Evolutionary conservation across 1,140 invertebrate species (phyloP), one percentile per base, ranked within the genome.

Genomic region (Oncopeltus fasciatus): DNA sequence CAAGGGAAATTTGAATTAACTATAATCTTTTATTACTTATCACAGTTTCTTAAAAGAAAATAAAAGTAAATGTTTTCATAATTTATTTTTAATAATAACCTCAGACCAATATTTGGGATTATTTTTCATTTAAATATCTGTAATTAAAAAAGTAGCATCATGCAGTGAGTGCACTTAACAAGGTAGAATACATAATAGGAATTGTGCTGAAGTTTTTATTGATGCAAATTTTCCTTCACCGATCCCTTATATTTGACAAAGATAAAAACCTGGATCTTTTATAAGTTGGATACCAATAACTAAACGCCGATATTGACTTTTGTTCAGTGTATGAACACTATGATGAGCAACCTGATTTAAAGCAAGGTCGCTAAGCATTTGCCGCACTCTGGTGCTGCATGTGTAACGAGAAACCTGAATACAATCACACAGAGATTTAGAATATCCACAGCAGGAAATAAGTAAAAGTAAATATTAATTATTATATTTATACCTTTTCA

Each of bases 301-400:
- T 1, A 95, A 72, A 66, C 92, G 76, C 65, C 90, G 76, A 66
- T 90, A 88, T 73, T 95, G 92, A 65, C 88, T 88, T 47, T 83
- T 81, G 5, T 85, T 87, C 2, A 95, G 74, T 67, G 84, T 81
- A 68, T 86, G 83, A 0, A 91, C 85, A 51, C 83, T 82, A 68
- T 88, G 82, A 68, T 91, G 85, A 0, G 88, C 84, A 1, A 93
- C 84, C 73, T 92, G 88, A 9, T 88, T 90, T 1, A 95, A 71
- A 0, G 91, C 92, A 63, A 95, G 75, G 72, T 95, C 92, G 0
- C 89, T 90, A 74, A 95, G 77, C 0, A 93, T 88, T 76, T 94
- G 90, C 24, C 82, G 75, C 2, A 85, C 80, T 21, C 81, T 70
- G 1, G 84, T 83, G 51, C 80, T 81, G 67, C 86, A 84, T 43